A percentile compares a stretch with the other conserved stretches of the same genome.
Conservation (phyloP, 2,888 invertebrate species). For the Hydraecia micacea region DNA sequence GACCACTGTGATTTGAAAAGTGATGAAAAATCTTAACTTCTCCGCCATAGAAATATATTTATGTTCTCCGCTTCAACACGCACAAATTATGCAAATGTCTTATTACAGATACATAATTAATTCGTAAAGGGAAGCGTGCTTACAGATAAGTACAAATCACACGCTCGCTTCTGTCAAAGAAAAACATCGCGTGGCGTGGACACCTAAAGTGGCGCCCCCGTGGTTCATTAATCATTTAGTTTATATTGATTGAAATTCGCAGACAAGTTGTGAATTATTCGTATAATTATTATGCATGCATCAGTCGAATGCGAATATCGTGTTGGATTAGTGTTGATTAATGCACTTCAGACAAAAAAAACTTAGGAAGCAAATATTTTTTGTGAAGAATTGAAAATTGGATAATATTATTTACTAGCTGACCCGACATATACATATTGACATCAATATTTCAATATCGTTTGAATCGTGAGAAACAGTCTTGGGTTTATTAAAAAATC, state of each 20-base stretch:
- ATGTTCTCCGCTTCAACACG: neutral
- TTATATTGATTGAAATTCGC: conserved; percentile 24
- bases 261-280: conserved; percentile 15
- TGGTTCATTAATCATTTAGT: conserved; percentile 38
- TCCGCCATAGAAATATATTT: too few relatives aligned
- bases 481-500: neutral
- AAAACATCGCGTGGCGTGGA: conserved; percentile 44
- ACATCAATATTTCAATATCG: neutral
- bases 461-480: neutral
- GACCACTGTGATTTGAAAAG: too few relatives aligned
- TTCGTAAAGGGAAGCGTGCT: conserved; percentile 17
- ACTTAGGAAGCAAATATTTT: neutral
- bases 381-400: neutral
- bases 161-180: conserved; percentile 20
- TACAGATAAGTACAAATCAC: conserved; percentile 10
- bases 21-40: too few relatives aligned
- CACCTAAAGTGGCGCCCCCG: conserved; percentile 15
- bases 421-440: neutral
- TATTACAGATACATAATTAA: conserved; percentile 37
- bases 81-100: conserved; percentile 35
- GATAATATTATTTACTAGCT: neutral
- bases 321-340: neutral
- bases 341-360: neutral
- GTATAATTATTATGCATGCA: conserved; percentile 33
- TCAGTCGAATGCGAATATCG: conserved; percentile 10